Base-by-base conservation (phyloP, 2,797 vertebrate genomes). In the Clarias fuscus region DNA sequence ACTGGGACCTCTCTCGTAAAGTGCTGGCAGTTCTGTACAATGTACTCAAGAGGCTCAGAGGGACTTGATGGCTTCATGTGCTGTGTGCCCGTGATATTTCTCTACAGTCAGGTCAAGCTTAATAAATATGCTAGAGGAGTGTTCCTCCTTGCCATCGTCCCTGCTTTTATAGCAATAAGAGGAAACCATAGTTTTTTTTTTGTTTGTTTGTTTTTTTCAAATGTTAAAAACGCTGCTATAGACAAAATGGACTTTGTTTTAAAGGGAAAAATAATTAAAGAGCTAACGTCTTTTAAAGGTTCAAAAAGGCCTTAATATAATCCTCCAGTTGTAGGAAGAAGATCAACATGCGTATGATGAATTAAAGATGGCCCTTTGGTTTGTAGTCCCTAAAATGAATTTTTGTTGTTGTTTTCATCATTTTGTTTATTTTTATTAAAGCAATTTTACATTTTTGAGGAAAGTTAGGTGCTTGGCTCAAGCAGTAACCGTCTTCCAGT, bases 291-390 rank as follows among this genome's bases (percentile, higher is more conserved):
- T 82, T 1, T 56, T 67, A 67, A 81, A 68, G 8, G 53, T 22
- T 67, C 18, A 68, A 53, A 48, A 73, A 84, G 81, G 43, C 56
- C 33, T 73, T 53, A 72, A 48, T 13, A 73, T 13, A 62, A 48
- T 40, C 79, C 2, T 1, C n/a, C 43, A 90, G 40, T 76, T 82
- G 72, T 24, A 20, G 68, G 17, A 53, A 15, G 48, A 80, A 78
- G 37, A 84, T 71, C 61, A 84, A 40, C 18, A 78, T 83, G 85
- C 61, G 22, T 85, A 48, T 48, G 18, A 78, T 83, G 91, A 81
- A 85, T 73, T 83, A 62, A 86, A 87, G 83, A 18, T 33, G 59
- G 4, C 48, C 10, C 59, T 71, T 72, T 24, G 33, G 56, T 75
- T 85, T 80, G 24, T 84, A 37, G 64, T 83, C 84, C 75, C 37